phyloP scores from a whole-genome alignment of 2,888 invertebrate species.

The Tachina grossa region DNA sequence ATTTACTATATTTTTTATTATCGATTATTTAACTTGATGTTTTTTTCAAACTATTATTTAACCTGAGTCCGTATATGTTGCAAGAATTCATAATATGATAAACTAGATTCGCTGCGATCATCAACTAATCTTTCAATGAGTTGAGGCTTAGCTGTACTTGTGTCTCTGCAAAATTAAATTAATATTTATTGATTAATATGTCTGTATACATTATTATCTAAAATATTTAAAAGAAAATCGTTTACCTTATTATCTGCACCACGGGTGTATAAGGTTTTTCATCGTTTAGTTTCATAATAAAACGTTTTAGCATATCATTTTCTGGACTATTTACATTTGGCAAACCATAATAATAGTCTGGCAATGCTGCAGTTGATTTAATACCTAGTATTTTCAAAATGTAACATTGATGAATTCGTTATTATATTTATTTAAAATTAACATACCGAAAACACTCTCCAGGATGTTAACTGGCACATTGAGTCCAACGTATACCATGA shows the following conservation, averaged over 20 bases:
- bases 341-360: slow-evolving; percentile 90
- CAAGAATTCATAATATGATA: slow-evolving; percentile 99
- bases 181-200: background rate
- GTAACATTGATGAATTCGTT: background rate
- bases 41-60: slow-evolving; percentile 86
- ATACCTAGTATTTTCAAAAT: slow-evolving; percentile 84
- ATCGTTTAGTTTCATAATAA: slow-evolving; percentile 92
- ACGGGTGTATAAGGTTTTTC: slow-evolving; percentile 91
- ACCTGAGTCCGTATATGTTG: slow-evolving; percentile 96
- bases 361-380: slow-evolving; percentile 87
- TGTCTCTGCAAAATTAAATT: slow-evolving; percentile 87
- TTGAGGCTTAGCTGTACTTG: slow-evolving; percentile 90
- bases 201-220: background rate
- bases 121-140: slow-evolving; percentile 96
- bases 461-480: slow-evolving; percentile 90
- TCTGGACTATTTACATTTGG: slow-evolving; percentile 90
- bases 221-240: background rate
- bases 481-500: slow-evolving; percentile 93
- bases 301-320: slow-evolving; percentile 89
- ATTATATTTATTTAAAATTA: slow-evolving; percentile 1
- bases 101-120: slow-evolving; percentile 95
- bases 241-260: slow-evolving; percentile 91
- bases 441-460: slow-evolving; percentile 86
- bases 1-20: slow-evolving; percentile 46
- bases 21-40: slow-evolving; percentile 74